These are phyloP conservation scores for Salvator merianae DNA, from an alignment of 2,113 vertebrate species.

Conservation along the genomic window DNA sequence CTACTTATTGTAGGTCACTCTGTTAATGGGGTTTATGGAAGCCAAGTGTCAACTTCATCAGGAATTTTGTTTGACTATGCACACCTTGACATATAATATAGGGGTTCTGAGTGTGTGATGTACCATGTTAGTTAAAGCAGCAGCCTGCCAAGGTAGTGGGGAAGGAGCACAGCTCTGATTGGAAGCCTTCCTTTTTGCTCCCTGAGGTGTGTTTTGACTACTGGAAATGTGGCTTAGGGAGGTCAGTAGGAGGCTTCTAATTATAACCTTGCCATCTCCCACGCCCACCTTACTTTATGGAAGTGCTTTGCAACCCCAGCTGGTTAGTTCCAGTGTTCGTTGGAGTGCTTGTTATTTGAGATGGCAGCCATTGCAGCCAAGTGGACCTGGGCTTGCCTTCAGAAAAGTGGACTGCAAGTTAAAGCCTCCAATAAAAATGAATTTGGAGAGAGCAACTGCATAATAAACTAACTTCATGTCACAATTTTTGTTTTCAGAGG, in stretches of 20 bases:
- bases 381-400: background rate
- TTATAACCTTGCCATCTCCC: too few species aligned
- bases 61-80: background rate
- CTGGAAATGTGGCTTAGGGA: too few species aligned
- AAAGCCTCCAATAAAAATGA: background rate
- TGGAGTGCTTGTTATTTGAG: background rate
- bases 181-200: too few species aligned
- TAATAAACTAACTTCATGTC: background rate
- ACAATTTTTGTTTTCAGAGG: background rate
- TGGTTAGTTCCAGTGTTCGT: background rate
- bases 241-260: too few species aligned
- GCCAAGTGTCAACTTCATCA: background rate
- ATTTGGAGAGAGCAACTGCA: background rate
- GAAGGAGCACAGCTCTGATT: too few species aligned
- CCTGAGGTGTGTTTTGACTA: too few species aligned
- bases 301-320: too few species aligned
- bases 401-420: background rate
- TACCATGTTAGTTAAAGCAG: too few species aligned
- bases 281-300: too few species aligned
- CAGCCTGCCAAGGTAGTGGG: too few species aligned
- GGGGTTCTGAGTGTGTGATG: background rate
- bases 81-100: background rate
- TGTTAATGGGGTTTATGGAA: background rate
- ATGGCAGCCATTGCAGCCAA: background rate
- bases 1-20: background rate